Percentiles rank a stretch among this genome's conserved stretches.
phyloP scores from a whole-genome alignment of 1,140 invertebrate genomes.

The Chelonus insularis region DNA sequence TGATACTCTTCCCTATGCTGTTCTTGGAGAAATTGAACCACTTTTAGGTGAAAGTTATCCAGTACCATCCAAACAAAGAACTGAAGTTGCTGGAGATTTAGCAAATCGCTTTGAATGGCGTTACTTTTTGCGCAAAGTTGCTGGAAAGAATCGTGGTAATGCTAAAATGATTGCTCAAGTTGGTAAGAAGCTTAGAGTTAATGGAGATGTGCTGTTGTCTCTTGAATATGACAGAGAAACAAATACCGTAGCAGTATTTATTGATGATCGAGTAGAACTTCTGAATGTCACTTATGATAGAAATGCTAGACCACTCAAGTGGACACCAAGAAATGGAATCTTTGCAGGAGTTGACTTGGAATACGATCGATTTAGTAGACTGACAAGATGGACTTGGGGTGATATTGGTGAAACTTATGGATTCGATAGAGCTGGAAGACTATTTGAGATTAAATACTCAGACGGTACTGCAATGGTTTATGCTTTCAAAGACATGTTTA shows the following conservation, averaged over 20 bases:
- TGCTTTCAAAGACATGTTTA: conserved; percentile 86
- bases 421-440: conserved; percentile 82
- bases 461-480: conserved; percentile 85
- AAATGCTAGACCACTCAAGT: conserved; percentile 86
- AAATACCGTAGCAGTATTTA: conserved; percentile 86
- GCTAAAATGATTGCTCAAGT: conserved; percentile 76
- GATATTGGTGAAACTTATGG: conserved; percentile 85
- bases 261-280: conserved; percentile 85
- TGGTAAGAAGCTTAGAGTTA: conserved; percentile 81
- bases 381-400: conserved; percentile 91
- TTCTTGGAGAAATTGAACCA: conserved; percentile 80
- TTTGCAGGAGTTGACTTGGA: conserved; percentile 88
- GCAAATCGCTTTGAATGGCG: conserved; percentile 95
- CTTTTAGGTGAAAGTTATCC: conserved; percentile 86
- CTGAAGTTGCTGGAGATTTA: conserved; percentile 84
- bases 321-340: conserved; percentile 82
- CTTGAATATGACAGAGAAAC: conserved; percentile 90
- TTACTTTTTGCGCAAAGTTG: conserved; percentile 77
- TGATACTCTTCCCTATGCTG: conserved; percentile 82
- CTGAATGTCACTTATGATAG: conserved; percentile 91
- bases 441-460: conserved; percentile 85
- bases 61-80: conserved; percentile 85
- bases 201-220: conserved; percentile 88
- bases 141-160: conserved; percentile 67
- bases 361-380: conserved; percentile 88